phyloP scores from a whole-genome alignment of 23 tunicate species.

The Halocynthia roretzi region DNA sequence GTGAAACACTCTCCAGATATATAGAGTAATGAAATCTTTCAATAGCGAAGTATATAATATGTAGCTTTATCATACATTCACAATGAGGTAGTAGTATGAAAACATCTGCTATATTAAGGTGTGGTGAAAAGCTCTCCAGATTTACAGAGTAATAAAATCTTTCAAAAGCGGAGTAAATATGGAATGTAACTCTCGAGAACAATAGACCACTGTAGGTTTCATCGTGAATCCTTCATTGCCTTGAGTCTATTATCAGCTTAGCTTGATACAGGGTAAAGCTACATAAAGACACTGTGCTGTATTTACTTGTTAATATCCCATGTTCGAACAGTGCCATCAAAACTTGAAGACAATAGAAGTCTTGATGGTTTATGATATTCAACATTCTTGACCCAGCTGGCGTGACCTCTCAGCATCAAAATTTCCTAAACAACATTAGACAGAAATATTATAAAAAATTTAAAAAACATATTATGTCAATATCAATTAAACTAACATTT shows the following conservation, averaged over 20 bases:
- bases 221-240: background rate
- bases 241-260: background rate
- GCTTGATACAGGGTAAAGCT: too few species aligned
- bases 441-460: background rate
- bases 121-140: too few species aligned
- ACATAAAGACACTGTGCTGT: background rate
- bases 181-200: too few species aligned
- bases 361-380: constrained; percentile 58
- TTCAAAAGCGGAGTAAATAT: too few species aligned
- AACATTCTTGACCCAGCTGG: constrained; percentile 80
- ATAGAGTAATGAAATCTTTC: too few species aligned
- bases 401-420: constrained; percentile 44
- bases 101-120: too few species aligned
- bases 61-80: too few species aligned
- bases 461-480: background rate
- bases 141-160: too few species aligned
- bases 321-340: constrained; percentile 47
- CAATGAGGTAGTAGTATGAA: too few species aligned
- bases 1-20: too few species aligned
- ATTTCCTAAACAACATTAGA: constrained; percentile 27
- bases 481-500: constrained; percentile 27
- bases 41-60: too few species aligned
- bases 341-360: constrained; percentile 58
- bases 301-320: constrained; percentile 67
- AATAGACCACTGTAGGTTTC: too few species aligned